Conservation (phyloP, 2,888 invertebrate genomes). For the Crematogaster levior region DNA sequence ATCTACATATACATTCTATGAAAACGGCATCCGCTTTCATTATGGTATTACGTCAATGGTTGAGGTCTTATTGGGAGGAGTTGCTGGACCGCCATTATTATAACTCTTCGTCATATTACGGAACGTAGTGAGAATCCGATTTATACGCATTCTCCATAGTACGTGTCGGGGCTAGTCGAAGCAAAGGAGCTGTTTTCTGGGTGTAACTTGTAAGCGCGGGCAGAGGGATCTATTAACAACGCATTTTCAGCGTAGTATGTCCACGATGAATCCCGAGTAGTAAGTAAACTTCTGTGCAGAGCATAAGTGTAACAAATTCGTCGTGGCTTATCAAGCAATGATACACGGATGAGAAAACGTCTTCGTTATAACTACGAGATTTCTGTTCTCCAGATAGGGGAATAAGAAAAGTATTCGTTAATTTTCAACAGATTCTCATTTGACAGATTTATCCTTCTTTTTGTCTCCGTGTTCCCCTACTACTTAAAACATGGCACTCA, state of each 20-base stretch:
- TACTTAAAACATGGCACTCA: conserved; percentile 25
- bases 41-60: conserved; percentile 83
- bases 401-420: too few relatives aligned
- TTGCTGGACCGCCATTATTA: conserved; percentile 83
- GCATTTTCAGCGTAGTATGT: conserved; percentile 83
- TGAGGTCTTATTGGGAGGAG: conserved; percentile 82
- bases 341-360: background rate
- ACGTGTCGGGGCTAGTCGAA: conserved; percentile 46
- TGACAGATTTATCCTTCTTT: conserved; percentile 69
- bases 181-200: background rate
- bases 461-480: conserved; percentile 23
- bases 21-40: conserved; percentile 79
- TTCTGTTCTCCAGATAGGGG: too few relatives aligned
- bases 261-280: conserved; percentile 86
- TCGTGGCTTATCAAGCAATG: too few relatives aligned
- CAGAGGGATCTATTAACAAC: conserved; percentile 55
- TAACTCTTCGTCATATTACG: conserved; percentile 72
- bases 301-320: conserved; percentile 61
- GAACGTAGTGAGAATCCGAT: conserved; percentile 65
- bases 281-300: conserved; percentile 81
- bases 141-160: conserved; percentile 55
- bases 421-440: conserved; percentile 44
- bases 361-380: background rate
- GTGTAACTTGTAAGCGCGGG: conserved; percentile 41
- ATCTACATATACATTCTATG: too few relatives aligned